phyloP scores from a whole-genome alignment of 2,888 invertebrate genomes.

The Dryobotodes eremita region DNA sequence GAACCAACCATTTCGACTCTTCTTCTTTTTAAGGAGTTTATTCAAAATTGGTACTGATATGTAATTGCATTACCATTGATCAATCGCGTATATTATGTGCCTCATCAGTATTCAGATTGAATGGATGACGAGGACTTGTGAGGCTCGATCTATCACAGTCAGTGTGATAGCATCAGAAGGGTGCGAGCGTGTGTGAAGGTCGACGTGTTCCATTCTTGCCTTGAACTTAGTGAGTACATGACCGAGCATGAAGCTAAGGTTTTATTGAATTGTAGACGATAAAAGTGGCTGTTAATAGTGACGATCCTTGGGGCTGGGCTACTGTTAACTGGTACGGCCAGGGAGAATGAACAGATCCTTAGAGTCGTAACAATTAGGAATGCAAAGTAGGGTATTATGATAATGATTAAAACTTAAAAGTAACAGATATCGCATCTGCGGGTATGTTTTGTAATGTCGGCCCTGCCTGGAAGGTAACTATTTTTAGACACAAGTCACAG shows the following conservation, averaged over 20 bases:
- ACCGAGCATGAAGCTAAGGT: conserved; percentile 11
- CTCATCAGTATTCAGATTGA: conserved; percentile 63
- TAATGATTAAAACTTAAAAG: background rate
- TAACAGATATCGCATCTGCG: background rate
- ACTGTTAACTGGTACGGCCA: background rate
- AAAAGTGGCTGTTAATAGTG: background rate
- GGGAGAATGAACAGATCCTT: background rate
- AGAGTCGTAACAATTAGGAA: background rate
- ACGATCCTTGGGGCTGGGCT: background rate
- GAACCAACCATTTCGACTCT: background rate
- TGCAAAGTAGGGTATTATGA: background rate
- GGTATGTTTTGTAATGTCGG: background rate
- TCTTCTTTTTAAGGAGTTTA: conserved; percentile 21
- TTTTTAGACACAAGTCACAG: background rate
- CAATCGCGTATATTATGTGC: conserved; percentile 50
- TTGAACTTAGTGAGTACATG: conserved; percentile 25
- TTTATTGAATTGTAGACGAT: conserved; percentile 36
- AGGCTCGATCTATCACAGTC: conserved; percentile 61
- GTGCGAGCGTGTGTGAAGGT: conserved; percentile 48
- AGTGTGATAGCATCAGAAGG: conserved; percentile 58
- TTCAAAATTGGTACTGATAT: conserved; percentile 8
- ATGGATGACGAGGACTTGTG: conserved; percentile 48
- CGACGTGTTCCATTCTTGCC: conserved; percentile 34
- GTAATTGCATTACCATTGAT: conserved; percentile 56
- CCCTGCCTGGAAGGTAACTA: background rate